Conservation (phyloP, 2,888 invertebrate genomes). For the Bibio marci region DNA sequence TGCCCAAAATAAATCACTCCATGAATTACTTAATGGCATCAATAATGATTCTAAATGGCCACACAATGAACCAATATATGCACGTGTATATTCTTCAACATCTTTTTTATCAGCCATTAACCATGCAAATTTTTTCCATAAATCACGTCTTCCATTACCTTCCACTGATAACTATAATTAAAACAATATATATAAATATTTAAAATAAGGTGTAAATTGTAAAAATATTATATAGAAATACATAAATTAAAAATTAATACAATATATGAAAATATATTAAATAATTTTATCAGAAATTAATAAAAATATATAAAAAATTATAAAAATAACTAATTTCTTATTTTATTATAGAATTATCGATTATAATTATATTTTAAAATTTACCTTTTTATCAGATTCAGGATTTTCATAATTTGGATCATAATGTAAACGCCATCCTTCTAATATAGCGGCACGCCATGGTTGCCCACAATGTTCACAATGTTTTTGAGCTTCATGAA, state of each 20-base stretch:
- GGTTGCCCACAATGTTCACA: conserved; percentile 77
- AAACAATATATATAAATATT: neutral
- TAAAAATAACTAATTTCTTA: no score
- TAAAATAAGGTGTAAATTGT: neutral
- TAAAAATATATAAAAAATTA: no score
- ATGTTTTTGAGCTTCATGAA: conserved; percentile 67
- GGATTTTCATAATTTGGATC: conserved; percentile 56
- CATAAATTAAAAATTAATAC: no score
- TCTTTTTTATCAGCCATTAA: conserved; percentile 37
- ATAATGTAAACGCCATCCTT: conserved; percentile 79
- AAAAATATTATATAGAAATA: no score
- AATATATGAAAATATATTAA: no score
- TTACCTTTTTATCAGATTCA: conserved; percentile 23
- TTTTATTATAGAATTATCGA: neutral
- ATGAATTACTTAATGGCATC: conserved; percentile 53
- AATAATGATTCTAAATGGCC: conserved; percentile 68
- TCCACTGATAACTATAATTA: conserved; percentile 37
- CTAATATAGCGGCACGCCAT: conserved; percentile 78
- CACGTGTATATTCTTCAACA: conserved; percentile 39
- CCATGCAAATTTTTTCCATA: conserved; percentile 62
- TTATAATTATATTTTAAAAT: neutral
- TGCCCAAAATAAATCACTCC: conserved; percentile 87
- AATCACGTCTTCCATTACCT: conserved; percentile 67
- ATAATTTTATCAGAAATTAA: no score
- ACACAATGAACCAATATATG: conserved; percentile 61